phyloP scores from a whole-genome alignment of 2,797 vertebrate genomes.

The Pyrocephalus nanus region DNA sequence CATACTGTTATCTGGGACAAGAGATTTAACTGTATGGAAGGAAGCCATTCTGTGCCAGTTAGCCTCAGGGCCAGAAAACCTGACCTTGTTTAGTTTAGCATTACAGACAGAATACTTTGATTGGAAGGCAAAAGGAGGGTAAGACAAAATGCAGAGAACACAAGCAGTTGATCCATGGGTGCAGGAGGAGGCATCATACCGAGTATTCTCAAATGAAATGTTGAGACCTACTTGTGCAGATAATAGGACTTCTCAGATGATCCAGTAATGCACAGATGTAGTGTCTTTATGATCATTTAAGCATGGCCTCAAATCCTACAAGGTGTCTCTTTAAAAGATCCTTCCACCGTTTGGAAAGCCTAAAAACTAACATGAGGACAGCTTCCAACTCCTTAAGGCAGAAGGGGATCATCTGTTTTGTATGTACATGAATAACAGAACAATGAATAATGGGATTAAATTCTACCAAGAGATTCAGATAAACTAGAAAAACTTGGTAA shows the following conservation, averaged over 20 bases:
- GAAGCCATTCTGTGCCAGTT: slow-evolving; percentile 41
- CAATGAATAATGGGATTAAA: not conserved
- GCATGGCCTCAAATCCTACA: not conserved
- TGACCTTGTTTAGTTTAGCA: slow-evolving; percentile 40
- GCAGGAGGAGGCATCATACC: not conserved
- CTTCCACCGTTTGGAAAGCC: not conserved
- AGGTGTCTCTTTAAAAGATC: not conserved
- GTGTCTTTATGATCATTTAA: not conserved
- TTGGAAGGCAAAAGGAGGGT: not conserved
- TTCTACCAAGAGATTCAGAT: slow-evolving; percentile 12
- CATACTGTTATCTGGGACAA: slow-evolving; percentile 24
- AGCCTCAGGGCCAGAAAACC: slow-evolving; percentile 36
- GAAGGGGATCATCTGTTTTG: slow-evolving; percentile 10
- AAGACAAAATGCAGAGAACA: not conserved
- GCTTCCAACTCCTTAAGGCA: not conserved
- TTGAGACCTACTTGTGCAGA: not conserved
- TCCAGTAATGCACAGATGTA: not conserved
- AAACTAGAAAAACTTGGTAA: not conserved
- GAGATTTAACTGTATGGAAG: slow-evolving; percentile 26
- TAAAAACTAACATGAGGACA: not conserved
- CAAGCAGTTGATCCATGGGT: rapidly evolving
- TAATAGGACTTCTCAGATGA: not conserved
- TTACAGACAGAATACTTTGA: not conserved
- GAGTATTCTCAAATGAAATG: not conserved
- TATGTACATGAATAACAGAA: not conserved